Percentiles rank a stretch among this genome's conserved stretches.
phyloP scores from a whole-genome alignment of 2,113 vertebrate species.

The Tursiops truncatus region DNA sequence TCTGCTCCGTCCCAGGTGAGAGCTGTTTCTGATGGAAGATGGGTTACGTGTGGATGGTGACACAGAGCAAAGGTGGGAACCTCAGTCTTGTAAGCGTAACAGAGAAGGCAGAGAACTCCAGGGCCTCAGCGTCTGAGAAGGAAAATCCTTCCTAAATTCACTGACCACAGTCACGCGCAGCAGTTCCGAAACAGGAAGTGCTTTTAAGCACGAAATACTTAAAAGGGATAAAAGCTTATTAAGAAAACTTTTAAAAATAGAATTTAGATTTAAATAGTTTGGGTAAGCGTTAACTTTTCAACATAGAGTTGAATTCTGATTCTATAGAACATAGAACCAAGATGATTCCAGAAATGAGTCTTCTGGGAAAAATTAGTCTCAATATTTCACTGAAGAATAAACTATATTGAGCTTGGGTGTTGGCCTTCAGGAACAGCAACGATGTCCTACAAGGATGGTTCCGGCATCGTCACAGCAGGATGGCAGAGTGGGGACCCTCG shows the following conservation, averaged over 20 bases:
- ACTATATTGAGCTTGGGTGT: neutral
- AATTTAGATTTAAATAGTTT: neutral
- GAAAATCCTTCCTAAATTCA: neutral
- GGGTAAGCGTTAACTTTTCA: neutral
- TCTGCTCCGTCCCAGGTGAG: neutral
- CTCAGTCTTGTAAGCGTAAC: neutral
- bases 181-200: neutral
- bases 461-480: neutral
- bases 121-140: neutral
- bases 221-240: neutral
- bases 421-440: neutral
- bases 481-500: fast-evolving
- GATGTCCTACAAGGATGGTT: neutral
- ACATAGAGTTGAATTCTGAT: constrained; percentile 1
- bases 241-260: neutral
- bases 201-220: neutral
- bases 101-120: neutral
- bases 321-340: neutral
- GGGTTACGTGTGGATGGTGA: neutral
- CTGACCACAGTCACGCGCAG: neutral
- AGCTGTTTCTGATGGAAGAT: neutral
- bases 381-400: constrained; percentile 33
- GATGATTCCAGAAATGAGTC: neutral
- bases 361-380: neutral
- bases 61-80: neutral